Evolutionary conservation across 2,888 invertebrate genomes (phyloP), one percentile per base, ranked within the genome.

Genomic region (Conops quadrifasciatus): DNA sequence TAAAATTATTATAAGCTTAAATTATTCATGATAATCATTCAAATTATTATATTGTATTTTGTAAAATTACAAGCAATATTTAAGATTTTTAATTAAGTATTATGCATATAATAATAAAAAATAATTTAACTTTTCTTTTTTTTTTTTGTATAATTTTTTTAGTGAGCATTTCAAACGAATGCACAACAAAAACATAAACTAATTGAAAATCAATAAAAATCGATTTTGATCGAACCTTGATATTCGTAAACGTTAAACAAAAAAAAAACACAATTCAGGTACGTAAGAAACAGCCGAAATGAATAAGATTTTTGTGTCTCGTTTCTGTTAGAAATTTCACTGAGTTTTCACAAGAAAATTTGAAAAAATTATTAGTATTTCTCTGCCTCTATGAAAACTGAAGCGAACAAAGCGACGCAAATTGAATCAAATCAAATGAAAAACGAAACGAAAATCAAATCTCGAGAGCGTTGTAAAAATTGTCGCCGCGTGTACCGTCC

Each of bases 121-220:
- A n/a, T n/a, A n/a, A n/a, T n/a, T n/a, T n/a, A n/a, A n/a, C n/a
- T n/a, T n/a, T n/a, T n/a, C 36, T 36, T 36, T 36, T 36, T 36
- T 36, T 36, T 9, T 36, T 36, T 36, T 36, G 36, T 7, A 36
- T 9, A 7, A 36, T 36, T 36, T 36, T 36, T 36, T 36, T 36
- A 9, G 9, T 36, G 36, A 36, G 9, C 4, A 7, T 36, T 36
- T 36, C 9, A 9, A 36, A 36, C 36, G 4, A 36, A 36, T 9
- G 4, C 21, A n/a, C 24, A 53, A 36, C 30, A 7, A 30, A 28
- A 36, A 65, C 11, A 19, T 19, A 56, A 47, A 51, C 30, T 66
- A 66, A 66, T 66, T 66, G 36, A 53, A 66, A 66, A 66, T 66
- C 66, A 16, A 66, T 66, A 64, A 49, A 13, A 28, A 66, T 11